Evolutionary conservation across 2,113 vertebrate genomes (phyloP), one percentile per base, ranked within the genome.

Genomic region (Sciurus niger): DNA sequence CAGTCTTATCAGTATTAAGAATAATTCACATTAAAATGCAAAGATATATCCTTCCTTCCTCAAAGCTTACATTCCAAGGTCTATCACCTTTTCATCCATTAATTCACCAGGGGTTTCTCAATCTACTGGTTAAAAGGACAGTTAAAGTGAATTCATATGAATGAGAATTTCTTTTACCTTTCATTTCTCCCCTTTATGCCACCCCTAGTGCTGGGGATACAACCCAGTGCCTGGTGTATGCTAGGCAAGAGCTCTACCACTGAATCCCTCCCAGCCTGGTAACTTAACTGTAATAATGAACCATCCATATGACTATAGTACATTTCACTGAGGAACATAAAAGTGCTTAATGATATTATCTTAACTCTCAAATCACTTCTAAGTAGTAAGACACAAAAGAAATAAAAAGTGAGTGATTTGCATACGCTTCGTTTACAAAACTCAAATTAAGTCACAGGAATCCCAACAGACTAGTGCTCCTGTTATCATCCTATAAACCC

Each of bases 311-410:
- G 89, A 46, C 65, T 40, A 84, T 14, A 25, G 67, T 77, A 68
- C 65, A 53, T 94, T 94, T 96, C 72, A 90, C 79, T 68, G 14
- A 76, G 65, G 43, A 93, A 94, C 74, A 95, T 20, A 93, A 94
- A 96, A 72, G 60, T 89, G 30, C 55, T 94, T 37, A 76, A 20
- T 51, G 58, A 90, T 76, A 85, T 94, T 87, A 76, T 48, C 68
- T 67, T 80, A 94, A 94, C 65, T 43, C 40, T 84, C 92, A 70
- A 84, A 93, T 72, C 32, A 58, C 79, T 94, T 92, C 68, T 91
- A 80, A 93, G 55, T 65, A 85, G 28, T 74, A 84, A 93, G 58
- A 88, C 58, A 84, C 1, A 30, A 34, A 87, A 14, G 60, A 94
- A 84, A 93, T 48, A 53, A 43, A 85, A 95, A 93, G 48, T 70